Conservation (phyloP, 2,113 vertebrate species). For the Pelusios castaneus region DNA sequence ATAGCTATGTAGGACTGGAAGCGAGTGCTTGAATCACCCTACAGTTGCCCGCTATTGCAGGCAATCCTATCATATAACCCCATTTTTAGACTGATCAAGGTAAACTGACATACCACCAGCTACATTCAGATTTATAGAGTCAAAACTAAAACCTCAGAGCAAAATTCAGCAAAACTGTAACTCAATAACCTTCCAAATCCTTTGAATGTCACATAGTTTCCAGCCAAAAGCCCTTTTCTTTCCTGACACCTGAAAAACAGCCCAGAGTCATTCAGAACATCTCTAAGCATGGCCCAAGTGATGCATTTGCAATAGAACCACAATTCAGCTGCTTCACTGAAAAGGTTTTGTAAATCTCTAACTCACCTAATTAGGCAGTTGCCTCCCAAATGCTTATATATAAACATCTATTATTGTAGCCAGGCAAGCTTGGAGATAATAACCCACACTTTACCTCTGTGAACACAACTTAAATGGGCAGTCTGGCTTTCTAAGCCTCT, state of each 20-base stretch:
- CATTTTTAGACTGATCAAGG: neutral
- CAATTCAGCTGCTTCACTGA: too few species aligned
- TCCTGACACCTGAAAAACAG: neutral
- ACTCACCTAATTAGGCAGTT: neutral
- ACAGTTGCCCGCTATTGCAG: neutral
- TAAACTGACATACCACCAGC: neutral
- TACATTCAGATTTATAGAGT: neutral
- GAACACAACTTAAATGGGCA: neutral
- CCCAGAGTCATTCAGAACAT: too few species aligned
- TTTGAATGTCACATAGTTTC: neutral
- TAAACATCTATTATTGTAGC: neutral
- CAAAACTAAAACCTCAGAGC: neutral
- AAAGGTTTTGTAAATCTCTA: neutral
- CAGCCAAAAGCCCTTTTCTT: neutral
- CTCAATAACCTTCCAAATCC: neutral
- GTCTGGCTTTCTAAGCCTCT: neutral
- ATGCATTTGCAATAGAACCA: too few species aligned
- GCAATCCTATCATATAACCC: rapidly evolving
- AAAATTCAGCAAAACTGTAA: neutral
- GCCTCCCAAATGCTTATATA: neutral
- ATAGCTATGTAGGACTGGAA: neutral
- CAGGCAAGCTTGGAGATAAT: neutral
- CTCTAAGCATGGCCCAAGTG: too few species aligned
- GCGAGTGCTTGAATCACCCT: neutral
- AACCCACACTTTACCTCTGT: neutral